Base-by-base conservation (phyloP, 2,113 vertebrate species). In the Ammospiza nelsoni region DNA sequence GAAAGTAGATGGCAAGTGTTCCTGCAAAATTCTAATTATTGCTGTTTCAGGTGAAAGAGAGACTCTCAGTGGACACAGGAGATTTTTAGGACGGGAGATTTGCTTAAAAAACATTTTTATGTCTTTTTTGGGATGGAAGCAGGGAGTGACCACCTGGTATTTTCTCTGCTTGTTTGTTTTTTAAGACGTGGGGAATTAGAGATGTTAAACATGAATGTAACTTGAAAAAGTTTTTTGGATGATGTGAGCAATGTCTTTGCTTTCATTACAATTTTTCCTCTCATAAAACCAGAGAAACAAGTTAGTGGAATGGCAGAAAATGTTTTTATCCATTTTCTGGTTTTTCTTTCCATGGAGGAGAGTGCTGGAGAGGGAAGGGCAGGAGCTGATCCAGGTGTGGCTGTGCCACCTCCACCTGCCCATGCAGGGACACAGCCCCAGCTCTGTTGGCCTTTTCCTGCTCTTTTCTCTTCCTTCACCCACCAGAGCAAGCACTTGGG, bases 21-120 rank as follows among this genome's bases (percentile, higher is more conserved):
- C 91, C 66, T 58, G 46, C 80, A 94, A 75, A 89, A 69, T 84
- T 75, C 61, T 54, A 49, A 87, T 91, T 92, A 85, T 93, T 97
- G 95, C 95, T 97, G 2, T 96, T 97, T 97, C 95, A 96, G 95
- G 95, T 96, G 91, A 67, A 76, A 92, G 68, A 55, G 62, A 85
- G 86, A 74, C 65, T 83, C 93, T 89, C 83, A 93, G 67, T 54
- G 93, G 92, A 85, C 88, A 85, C 87, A 57, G 9, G 95, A 96
- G 94, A 83, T 72, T 94, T 95, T 94, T 90, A 87, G 72, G 62
- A 71, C 0, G 9, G 67, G 35, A 89, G 66, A 92, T 91, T 75
- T 92, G 80, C 83, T 95, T 88, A 59, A 92, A 92, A 89, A 71
- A 2, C 48, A 48, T 83, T 95, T 94, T 95, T 37, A 81, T 93